These are phyloP conservation scores for Watsonalla cultraria DNA, from an alignment of 2,888 invertebrate species.

Conservation along the genomic window DNA sequence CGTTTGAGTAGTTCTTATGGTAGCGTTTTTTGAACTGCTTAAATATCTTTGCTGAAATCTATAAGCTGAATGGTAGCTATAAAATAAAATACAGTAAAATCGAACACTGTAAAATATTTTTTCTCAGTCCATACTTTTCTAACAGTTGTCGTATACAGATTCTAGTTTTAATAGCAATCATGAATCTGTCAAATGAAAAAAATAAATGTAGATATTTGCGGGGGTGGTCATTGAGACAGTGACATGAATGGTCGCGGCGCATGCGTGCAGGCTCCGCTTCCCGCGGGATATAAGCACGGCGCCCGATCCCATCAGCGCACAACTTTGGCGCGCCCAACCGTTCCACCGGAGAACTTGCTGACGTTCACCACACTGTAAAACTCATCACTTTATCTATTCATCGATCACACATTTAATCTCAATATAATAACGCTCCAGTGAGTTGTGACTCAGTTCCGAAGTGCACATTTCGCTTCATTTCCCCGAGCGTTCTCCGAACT, in stretches of 20 bases:
- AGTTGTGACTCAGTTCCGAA: constrained; percentile 42
- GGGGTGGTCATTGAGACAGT: constrained; percentile 71
- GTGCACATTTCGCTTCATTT: constrained; percentile 31
- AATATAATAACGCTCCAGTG: constrained; percentile 31
- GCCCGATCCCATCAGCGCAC: constrained; percentile 56
- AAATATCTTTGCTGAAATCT: no score
- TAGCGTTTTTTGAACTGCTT: no score
- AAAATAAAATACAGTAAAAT: no score
- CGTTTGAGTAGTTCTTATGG: no score
- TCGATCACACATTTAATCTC: constrained; percentile 15
- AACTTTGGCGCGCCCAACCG: constrained; percentile 73
- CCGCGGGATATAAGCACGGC: constrained; percentile 67
- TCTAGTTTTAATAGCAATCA: not conserved
- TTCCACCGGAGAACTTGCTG: constrained; percentile 54
- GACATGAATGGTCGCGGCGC: constrained; percentile 63
- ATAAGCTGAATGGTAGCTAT: no score
- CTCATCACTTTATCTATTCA: constrained; percentile 20
- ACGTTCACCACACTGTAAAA: constrained; percentile 27
- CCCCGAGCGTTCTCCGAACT: constrained; percentile 37
- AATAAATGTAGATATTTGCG: constrained; percentile 47
- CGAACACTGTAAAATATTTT: no score
- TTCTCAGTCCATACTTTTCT: no score
- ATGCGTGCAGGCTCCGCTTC: constrained; percentile 51
- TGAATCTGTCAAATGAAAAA: constrained; percentile 8
- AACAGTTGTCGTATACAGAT: not conserved